These are phyloP conservation scores for Maniola jurtina DNA, from an alignment of 1,140 invertebrate species.

Conservation along the genomic window DNA sequence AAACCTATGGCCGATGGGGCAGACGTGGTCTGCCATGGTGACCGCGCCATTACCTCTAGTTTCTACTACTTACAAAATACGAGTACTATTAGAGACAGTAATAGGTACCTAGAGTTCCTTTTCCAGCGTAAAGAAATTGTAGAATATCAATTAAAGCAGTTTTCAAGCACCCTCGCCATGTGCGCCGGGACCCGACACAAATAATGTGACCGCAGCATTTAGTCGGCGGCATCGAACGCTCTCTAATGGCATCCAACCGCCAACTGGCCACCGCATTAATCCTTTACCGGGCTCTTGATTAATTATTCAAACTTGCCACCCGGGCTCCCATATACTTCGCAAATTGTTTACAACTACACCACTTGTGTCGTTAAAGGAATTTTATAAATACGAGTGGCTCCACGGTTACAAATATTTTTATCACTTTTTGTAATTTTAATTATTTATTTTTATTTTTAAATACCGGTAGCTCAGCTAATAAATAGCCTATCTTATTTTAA, in stretches of 20 bases:
- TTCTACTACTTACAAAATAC: too few relatives aligned
- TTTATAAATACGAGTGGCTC: conserved; percentile 17
- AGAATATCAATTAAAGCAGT: conserved; percentile 45
- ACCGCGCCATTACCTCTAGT: too few relatives aligned
- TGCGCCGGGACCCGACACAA: conserved; percentile 49
- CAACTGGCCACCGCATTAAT: conserved; percentile 77
- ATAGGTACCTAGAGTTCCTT: not conserved
- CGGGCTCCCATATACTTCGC: conserved; percentile 52
- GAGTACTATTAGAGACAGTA: too few relatives aligned
- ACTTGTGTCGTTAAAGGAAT: conserved; percentile 36
- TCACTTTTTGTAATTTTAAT: not conserved
- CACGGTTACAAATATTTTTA: conserved; percentile 9
- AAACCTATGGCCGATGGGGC: too few relatives aligned
- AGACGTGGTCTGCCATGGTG: too few relatives aligned
- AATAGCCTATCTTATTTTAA: not conserved
- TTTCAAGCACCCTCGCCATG: conserved; percentile 44
- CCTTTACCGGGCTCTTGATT: conserved; percentile 74
- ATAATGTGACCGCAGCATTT: conserved; percentile 73
- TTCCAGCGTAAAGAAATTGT: conserved; percentile 11
- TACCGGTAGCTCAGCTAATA: not conserved
- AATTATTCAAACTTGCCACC: conserved; percentile 74
- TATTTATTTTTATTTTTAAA: not conserved
- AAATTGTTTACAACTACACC: conserved; percentile 62
- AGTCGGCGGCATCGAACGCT: conserved; percentile 67
- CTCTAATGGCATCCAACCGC: conserved; percentile 74